Conservation (phyloP, 2,113 vertebrate species). For the Clarias gariepinus region DNA sequence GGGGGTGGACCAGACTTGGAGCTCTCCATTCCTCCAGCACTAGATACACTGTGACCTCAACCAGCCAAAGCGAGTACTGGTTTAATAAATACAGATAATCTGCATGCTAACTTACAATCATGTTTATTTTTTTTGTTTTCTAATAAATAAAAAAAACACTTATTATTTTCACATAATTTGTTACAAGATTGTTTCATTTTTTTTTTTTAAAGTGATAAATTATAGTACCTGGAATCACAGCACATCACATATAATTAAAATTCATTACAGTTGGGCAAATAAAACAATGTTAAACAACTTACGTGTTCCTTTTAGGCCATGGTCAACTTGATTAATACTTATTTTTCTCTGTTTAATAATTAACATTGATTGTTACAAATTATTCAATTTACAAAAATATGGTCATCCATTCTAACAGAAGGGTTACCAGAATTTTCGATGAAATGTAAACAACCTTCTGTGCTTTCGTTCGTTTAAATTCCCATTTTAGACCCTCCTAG, state of each 20-base stretch:
- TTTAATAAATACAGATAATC: background rate
- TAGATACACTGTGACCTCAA: background rate
- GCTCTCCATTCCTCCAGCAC: too few relatives aligned
- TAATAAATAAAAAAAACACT: too few relatives aligned
- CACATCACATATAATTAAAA: background rate
- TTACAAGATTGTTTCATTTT: background rate
- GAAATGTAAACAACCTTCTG: background rate
- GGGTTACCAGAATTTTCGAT: background rate
- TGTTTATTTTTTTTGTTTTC: too few relatives aligned
- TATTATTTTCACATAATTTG: background rate
- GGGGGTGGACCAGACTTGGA: too few relatives aligned
- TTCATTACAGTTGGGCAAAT: background rate
- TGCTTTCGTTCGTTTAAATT: background rate
- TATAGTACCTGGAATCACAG: background rate
- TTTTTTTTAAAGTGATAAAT: background rate
- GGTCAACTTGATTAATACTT: background rate
- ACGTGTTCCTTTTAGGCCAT: background rate
- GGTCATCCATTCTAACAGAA: background rate
- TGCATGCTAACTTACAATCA: background rate
- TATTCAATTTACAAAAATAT: background rate
- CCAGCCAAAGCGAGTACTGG: background rate
- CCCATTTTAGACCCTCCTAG: background rate
- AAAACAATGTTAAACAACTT: background rate
- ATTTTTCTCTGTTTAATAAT: background rate
- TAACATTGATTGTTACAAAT: background rate